Base-by-base conservation (phyloP, 1,140 invertebrate genomes). In the Phenacoccus solenopsis region DNA sequence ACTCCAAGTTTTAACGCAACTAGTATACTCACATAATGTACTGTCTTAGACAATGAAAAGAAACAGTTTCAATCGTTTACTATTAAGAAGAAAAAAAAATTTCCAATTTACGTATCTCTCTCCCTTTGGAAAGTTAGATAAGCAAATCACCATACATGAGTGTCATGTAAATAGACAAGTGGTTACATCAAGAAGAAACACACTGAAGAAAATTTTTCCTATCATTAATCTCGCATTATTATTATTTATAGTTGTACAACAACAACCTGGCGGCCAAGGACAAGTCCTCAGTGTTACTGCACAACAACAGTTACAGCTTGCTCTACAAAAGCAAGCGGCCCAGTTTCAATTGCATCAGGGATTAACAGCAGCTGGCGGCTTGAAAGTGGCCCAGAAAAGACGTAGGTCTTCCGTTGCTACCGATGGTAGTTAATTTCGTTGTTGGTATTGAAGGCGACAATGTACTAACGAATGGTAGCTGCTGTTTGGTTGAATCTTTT, bases 361-460 rank as follows among this genome's bases (percentile, higher is more conserved):
- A 25, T 64, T 64, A 27, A 64, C 59, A 22, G 59, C 59, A 5
- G 59, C 59, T 64, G 59, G 59, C 20, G 59, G 59, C 25, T 25
- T 64, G 16, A 64, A 64, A 64, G 59, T 64, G 4, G 59, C 59
- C 22, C 59, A 64, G 16, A 64, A 64, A 64, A 24, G 59, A 10
- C 59, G 59, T 22, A 64, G 59, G 22, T 64, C 59, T 64, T 64
- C 59, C 13, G 59, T 64, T 16, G 59, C 59, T 10, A 64, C 59
- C 13, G 59, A 64, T 64, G 59, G 59, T 25, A 64, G 59, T 64
- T 64, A 64, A 64, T 59, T 38, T 10, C n/a, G n/a, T 38, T 10
- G 9, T 10, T 38, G 9, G n/a, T 10, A 38, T 10, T 10, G n/a
- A 38, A 38, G n/a, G 32, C 32, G 32, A 38, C 9, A 38, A 38